Evolutionary conservation across 2,113 vertebrate species (phyloP), one percentile per base, ranked within the genome.

Genomic region (Anguilla japonica): DNA sequence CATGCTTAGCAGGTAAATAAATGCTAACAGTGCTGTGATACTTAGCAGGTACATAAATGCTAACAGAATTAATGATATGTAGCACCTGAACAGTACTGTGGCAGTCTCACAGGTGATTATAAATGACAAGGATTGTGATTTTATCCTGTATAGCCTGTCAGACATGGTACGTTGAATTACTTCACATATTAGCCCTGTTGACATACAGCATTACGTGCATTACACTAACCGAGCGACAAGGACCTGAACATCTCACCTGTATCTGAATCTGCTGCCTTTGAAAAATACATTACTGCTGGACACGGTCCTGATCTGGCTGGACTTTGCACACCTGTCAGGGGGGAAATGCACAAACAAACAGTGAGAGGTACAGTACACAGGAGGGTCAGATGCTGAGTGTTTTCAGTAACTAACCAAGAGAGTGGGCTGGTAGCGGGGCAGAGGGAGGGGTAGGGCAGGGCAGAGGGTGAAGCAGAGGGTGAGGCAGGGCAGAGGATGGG

Each of bases 271-370:
- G 92, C 97, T 99, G 91, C 98, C 98, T 95, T 99, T 99, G 94
- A 99, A 99, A 96, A 99, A 98, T 92, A 99, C 97, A 95, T 98
- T 99, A 93, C 98, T 99, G 95, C 98, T 99, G 75, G 97, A 98
- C 91, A 99, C 96, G 0, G 98, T 99, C 93, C 98, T 99, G 92
- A 99, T 98, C 95, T 99, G 98, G 94, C 98, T 99, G 40, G 98
- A 99, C 93, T 99, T 99, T 89, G 97, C 97, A 95, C 97, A 99
- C 94, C 98, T 99, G 90, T 88, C 85, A 91, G 92, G 83, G 90
- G 40, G 87, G 71, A 87, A 87, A 93, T 16, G 84, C 92, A 26
- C 91, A 82, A 0, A 67, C 60, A 22, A 56, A 26, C 20, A 26
- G 18, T 20, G 3, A 67, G 26, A 22, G 3, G 22, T 0, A 26